Base-by-base conservation (phyloP, 2,797 vertebrate genomes). In the Otus scops region DNA sequence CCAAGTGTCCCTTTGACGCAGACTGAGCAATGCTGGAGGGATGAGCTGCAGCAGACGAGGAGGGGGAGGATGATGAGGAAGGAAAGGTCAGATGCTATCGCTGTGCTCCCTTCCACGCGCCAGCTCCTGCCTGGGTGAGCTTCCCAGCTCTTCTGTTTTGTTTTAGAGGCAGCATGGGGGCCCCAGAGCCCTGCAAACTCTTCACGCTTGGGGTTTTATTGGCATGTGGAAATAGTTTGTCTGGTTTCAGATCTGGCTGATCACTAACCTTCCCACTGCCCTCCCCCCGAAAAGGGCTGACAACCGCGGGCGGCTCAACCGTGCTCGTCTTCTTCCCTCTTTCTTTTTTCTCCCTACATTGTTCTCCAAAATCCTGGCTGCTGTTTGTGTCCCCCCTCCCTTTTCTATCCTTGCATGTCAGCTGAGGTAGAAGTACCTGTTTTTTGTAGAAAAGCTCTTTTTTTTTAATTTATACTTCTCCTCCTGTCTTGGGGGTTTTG, bases 191-290 rank as follows among this genome's bases (percentile, higher is more conserved):
- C 69, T 81, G 89, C 68, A 88, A 89, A 63, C 32, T 39, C 73
- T 79, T 63, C 10, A 3, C 1, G 1, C 91, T 86, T 2, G 1
- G 92, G 81, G 39, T 95, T 95, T 95, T 96, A 81, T 48, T 69
- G 85, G 64, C 96, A 75, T 94, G 83, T 96, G 94, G 95, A 97
- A 96, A 70, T 45, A 23, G 85, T 87, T 93, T 82, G 96, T 85
- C 76, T 96, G 95, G 63, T 93, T 93, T 92, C 41, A 81, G 91
- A 86, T 92, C 90, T 91, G 89, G 90, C 85, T 92, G 81, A 26
- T 78, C 69, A 32, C 47, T 85, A 71, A 9, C 53, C 48, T 63
- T 59, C 43, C 65, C 3, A 2, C 51, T 21, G 21, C 65, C 85
- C 87, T 65, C 54, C 91, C 87, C 82, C 90, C 2, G 0, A 48